Evolutionary conservation across 2,888 invertebrate genomes (phyloP).

Genomic region (Oligia strigilis): DNA sequence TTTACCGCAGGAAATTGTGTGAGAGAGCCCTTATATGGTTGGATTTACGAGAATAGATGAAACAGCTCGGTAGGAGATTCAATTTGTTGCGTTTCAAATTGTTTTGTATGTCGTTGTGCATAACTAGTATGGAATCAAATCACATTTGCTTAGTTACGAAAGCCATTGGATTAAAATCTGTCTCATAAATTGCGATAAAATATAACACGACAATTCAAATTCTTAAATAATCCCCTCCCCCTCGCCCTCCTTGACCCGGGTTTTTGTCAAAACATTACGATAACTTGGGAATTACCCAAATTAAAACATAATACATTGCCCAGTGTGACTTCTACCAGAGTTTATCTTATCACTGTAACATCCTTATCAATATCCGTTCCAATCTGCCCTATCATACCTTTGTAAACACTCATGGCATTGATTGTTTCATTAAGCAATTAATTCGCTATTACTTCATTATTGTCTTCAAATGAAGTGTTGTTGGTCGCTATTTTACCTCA

Average conservation of each 20-base stretch:
- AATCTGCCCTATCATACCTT: constrained; percentile 23
- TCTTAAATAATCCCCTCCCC: not conserved
- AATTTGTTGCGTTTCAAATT: constrained; percentile 8
- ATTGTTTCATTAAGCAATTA: constrained; percentile 30
- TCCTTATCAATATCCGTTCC: constrained; percentile 16
- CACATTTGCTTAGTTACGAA: not conserved
- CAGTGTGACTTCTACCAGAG: not conserved
- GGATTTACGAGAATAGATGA: constrained; percentile 4
- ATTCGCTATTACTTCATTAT: constrained; percentile 27
- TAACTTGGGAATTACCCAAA: constrained; percentile 7
- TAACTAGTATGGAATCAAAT: not conserved
- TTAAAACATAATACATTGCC: constrained; percentile 5
- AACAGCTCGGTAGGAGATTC: constrained; percentile 2
- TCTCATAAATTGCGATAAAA: not conserved
- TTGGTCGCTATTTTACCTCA: constrained; percentile 9
- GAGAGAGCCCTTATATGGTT: not conserved
- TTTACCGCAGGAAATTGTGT: constrained; percentile 25
- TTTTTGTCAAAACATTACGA: not conserved
- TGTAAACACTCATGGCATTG: constrained; percentile 30
- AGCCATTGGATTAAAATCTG: not conserved
- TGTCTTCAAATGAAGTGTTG: constrained; percentile 19
- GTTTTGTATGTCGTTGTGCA: not conserved
- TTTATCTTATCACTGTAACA: constrained; percentile 34
- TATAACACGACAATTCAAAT: not conserved
- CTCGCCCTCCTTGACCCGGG: not conserved